A percentile compares a stretch with the other conserved stretches of the same genome.
These are phyloP conservation scores for Ibycter americanus DNA, from an alignment of 2,797 vertebrate species.

Conservation along the genomic window DNA sequence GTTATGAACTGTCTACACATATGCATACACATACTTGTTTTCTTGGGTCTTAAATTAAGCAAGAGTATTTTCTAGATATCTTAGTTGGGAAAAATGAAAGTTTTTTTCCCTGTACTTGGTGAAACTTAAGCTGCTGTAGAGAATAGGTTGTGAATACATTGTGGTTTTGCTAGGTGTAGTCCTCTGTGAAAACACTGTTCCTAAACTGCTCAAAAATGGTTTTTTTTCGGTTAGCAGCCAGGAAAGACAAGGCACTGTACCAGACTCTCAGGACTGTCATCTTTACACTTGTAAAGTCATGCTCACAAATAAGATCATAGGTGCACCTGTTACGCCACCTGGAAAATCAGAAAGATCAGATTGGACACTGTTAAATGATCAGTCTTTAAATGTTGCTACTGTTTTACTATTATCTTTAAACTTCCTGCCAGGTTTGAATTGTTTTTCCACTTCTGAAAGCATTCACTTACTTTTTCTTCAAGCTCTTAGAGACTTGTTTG, in stretches of 20 bases:
- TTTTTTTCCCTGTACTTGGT: background rate
- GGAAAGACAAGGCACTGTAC: background rate
- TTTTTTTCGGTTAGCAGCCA: background rate
- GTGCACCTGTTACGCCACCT: background rate
- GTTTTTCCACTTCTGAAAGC: conserved; percentile 59
- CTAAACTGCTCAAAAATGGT: background rate
- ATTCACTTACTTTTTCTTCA: conserved; percentile 68
- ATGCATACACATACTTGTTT: background rate
- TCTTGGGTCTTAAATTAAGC: background rate
- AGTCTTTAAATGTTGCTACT: background rate
- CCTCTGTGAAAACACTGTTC: background rate
- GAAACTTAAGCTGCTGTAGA: background rate
- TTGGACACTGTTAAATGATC: background rate
- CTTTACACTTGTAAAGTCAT: background rate
- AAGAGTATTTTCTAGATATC: background rate
- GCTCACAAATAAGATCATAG: background rate
- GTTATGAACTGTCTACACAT: background rate
- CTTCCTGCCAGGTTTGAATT: conserved; percentile 6
- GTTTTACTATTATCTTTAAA: background rate
- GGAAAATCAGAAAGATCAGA: background rate
- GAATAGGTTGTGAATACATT: background rate
- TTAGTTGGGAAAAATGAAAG: background rate
- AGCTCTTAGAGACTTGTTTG: conserved; percentile 97
- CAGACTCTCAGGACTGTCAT: background rate
- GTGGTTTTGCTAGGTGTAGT: background rate